These are phyloP conservation scores for Heliconius ismenius DNA, from an alignment of 2,888 invertebrate species.

Conservation along the genomic window DNA sequence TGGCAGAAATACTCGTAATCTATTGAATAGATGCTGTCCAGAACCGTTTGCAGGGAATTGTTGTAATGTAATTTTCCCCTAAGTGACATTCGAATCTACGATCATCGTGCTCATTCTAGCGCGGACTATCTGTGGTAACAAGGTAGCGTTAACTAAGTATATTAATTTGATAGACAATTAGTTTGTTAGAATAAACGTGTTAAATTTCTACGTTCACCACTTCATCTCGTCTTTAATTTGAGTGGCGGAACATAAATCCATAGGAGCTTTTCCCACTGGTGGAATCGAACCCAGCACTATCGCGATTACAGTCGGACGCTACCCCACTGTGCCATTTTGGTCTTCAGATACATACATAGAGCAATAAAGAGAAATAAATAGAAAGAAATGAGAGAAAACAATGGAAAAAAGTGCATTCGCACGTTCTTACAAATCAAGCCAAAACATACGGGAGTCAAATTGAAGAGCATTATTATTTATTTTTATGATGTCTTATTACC, in stretches of 20 bases:
- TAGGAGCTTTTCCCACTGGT: not conserved
- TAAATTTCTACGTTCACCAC: too few species aligned
- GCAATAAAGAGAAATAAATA: too few species aligned
- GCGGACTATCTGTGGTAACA: not conserved
- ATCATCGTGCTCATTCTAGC: not conserved
- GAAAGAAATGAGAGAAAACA: not conserved
- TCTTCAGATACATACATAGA: too few species aligned
- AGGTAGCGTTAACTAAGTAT: too few species aligned
- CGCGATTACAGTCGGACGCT: not conserved
- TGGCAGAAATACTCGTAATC: not conserved
- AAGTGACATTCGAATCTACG: not conserved
- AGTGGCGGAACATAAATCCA: too few species aligned
- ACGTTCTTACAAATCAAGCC: conserved; percentile 57
- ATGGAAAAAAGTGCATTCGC: conserved; percentile 58
- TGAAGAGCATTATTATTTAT: conserved; percentile 65
- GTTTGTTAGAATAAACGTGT: too few species aligned
- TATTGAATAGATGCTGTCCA: not conserved
- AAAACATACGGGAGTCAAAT: conserved; percentile 63
- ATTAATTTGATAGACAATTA: not conserved
- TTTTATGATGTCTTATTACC: conserved; percentile 69
- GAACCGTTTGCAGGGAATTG: not conserved
- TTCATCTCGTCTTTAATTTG: too few species aligned
- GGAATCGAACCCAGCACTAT: not conserved
- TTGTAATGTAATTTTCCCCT: not conserved
- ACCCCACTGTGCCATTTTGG: too few species aligned